phyloP scores from a whole-genome alignment of 2,797 vertebrate genomes.

The Champsocephalus gunnari region DNA sequence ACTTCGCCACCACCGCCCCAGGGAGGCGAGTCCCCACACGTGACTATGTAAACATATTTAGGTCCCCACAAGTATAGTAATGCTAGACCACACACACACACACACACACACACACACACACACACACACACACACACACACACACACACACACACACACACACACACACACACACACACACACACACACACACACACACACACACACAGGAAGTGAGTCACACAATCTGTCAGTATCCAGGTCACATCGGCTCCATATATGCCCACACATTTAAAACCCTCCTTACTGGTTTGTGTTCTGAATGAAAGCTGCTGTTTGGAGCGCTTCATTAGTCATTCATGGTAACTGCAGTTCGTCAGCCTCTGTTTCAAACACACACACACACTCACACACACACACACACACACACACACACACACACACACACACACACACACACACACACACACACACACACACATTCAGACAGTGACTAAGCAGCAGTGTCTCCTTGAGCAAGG shows the following conservation, averaged over 20 bases:
- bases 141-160: not conserved
- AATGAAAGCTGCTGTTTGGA: slow-evolving; percentile 42
- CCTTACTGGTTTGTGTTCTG: slow-evolving; percentile 6
- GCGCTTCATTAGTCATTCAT: slow-evolving; percentile 53
- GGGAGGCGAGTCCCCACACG: too few relatives aligned
- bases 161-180: slow-evolving; percentile 16
- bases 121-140: not conserved
- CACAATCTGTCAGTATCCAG: slow-evolving; percentile 18
- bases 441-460: slow-evolving; percentile 30
- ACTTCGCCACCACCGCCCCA: too few relatives aligned
- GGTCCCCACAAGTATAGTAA: too few relatives aligned
- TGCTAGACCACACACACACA: not conserved
- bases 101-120: slow-evolving; percentile 1
- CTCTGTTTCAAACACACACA: slow-evolving; percentile 26
- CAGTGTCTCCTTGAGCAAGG: slow-evolving; percentile 62
- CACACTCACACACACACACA: slow-evolving; percentile 30
- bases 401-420: slow-evolving; percentile 27
- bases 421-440: slow-evolving; percentile 30
- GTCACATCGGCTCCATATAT: slow-evolving; percentile 27
- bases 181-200: not conserved
- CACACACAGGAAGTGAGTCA: slow-evolving; percentile 65
- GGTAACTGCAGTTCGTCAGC: slow-evolving; percentile 25
- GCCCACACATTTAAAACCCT: not conserved
- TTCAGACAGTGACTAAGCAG: slow-evolving; percentile 71
- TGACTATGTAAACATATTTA: too few relatives aligned